phyloP scores from a whole-genome alignment of 2,797 vertebrate species.

The Eremophila alpestris region DNA sequence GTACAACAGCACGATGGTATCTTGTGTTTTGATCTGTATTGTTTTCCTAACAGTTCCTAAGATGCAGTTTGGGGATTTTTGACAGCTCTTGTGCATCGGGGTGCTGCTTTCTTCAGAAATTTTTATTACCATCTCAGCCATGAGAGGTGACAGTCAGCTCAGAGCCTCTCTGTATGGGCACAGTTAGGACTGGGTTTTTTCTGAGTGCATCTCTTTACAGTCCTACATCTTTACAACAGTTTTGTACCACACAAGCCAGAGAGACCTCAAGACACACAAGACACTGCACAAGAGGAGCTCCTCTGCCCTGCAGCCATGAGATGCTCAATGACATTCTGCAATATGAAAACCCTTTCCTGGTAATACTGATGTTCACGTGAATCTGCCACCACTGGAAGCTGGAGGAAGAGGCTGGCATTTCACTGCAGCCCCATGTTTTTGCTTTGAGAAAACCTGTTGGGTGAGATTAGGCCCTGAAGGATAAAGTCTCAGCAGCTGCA shows the following conservation, averaged over 20 bases:
- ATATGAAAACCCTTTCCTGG: background rate
- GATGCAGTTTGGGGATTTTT: background rate
- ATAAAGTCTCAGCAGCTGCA: background rate
- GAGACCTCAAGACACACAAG: accelerated
- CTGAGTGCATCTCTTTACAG: background rate
- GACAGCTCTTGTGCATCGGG: background rate
- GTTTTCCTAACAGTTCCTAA: background rate
- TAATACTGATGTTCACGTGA: background rate
- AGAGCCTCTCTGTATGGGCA: background rate
- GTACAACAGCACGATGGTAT: background rate
- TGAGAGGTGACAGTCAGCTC: background rate
- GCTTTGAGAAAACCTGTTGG: background rate
- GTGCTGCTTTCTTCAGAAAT: background rate
- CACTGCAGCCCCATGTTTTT: background rate
- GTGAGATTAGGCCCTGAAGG: background rate
- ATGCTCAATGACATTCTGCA: accelerated
- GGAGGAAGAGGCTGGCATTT: background rate
- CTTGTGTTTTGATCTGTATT: background rate
- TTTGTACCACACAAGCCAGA: background rate
- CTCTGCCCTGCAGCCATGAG: background rate
- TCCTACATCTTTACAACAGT: background rate
- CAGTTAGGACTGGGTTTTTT: background rate
- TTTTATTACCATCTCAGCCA: background rate
- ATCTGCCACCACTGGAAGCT: background rate
- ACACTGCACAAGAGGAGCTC: background rate